Percentiles rank a stretch among this genome's conserved stretches.
Evolutionary conservation across 2,888 invertebrate species (phyloP).

Genomic region (Taphrorychus bicolor): DNA sequence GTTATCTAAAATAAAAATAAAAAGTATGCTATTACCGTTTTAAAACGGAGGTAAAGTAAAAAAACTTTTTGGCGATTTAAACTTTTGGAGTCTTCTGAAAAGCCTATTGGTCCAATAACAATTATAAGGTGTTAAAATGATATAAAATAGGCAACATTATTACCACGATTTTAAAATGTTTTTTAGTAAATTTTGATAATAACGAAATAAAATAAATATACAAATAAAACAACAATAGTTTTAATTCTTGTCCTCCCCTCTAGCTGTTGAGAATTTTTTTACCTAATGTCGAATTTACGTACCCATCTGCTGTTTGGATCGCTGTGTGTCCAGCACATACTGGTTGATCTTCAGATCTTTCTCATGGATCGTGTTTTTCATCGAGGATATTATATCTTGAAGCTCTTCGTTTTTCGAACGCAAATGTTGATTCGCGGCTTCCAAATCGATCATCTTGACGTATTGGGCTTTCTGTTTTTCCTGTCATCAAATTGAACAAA

Average conservation of each 20-base stretch:
- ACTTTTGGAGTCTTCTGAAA: too few relatives aligned
- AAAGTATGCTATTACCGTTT: too few relatives aligned
- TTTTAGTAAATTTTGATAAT: too few relatives aligned
- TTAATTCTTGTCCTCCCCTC: conserved; percentile 67
- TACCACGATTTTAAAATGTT: too few relatives aligned
- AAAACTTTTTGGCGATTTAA: too few relatives aligned
- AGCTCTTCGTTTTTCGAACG: conserved; percentile 70
- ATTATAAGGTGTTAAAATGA: too few relatives aligned
- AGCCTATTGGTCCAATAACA: too few relatives aligned
- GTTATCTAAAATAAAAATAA: too few relatives aligned
- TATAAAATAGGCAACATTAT: too few relatives aligned
- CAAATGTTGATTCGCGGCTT: conserved; percentile 68
- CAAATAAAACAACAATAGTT: too few relatives aligned
- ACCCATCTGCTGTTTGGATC: conserved; percentile 66
- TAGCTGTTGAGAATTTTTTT: background rate
- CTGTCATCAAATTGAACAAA: conserved; percentile 10
- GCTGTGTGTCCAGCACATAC: conserved; percentile 71
- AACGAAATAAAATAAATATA: too few relatives aligned
- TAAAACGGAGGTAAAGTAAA: too few relatives aligned
- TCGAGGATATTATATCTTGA: conserved; percentile 57
- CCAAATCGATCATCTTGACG: conserved; percentile 70
- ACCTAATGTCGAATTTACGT: background rate
- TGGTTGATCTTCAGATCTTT: conserved; percentile 70
- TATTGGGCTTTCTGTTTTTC: conserved; percentile 72
- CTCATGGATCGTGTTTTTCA: conserved; percentile 62